Base-by-base conservation (phyloP, 1,140 invertebrate species). In the Phortica variegata region DNA sequence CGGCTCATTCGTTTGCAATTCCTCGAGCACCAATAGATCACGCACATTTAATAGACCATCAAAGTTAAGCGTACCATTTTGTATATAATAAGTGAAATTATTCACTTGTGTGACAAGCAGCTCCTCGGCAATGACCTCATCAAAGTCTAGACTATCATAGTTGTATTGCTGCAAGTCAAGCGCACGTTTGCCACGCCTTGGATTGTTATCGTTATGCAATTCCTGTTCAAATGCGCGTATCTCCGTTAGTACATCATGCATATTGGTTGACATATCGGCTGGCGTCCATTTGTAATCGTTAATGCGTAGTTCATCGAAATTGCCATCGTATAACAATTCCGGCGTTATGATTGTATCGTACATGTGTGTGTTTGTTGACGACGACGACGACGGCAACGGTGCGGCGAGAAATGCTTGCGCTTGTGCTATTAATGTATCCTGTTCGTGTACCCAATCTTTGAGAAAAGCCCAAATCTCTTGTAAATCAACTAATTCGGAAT, bases 381-480 rank as follows among this genome's bases (percentile, higher is more conserved):
- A 17, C 13, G 54, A 15, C 0, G 29, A 34, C 2, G 8, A n/a
- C 6, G 61, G 15, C 8, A 57, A 15, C 15, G 45, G 18, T 18
- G 59, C 40, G 2, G 48, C 49, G 2, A 49, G 41, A 3, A 31
- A 23, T 0, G 61, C 6, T 2, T 58, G 36, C 7, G 58, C 38
- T 31, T 63, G 42, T 33, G 56, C 46, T 10, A 68, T 37, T 15
- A 56, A 23, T 5, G 43, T 20, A 7, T 77, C 58, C 54, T 75
- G 56, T 23, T 61, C 58, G 6, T 50, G 47, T 1, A 77, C 49
- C 56, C 66, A 73, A 2, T 47, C n/a, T 19, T 54, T 50, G 36
- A 71, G 62, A 39, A 77, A 76, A 4, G 66, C 19, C 7, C 72
- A 48, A 7, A 71, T 74, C n/a, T 71, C 60, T 49, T 65, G 71